Conservation (phyloP, 2,113 vertebrate species). For the Smithornis capensis region DNA sequence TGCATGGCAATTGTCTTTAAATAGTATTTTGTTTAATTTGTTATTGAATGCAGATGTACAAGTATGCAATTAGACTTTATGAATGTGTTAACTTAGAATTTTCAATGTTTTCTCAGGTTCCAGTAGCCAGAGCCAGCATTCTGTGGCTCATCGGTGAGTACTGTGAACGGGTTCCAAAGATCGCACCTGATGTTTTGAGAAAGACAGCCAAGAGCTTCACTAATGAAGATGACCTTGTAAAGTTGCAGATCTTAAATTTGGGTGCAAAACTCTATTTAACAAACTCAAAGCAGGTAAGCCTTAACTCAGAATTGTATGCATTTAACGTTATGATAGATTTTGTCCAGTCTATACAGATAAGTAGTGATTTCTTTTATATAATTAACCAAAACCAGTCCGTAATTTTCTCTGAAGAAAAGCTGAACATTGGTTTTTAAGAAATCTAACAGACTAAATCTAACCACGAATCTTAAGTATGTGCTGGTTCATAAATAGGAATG, state of each 20-base stretch:
- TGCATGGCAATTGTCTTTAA: neutral
- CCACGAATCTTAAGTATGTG: neutral
- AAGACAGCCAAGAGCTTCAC: conserved; percentile 94
- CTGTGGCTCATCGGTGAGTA: conserved; percentile 97
- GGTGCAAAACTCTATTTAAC: conserved; percentile 95
- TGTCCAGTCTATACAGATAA: neutral
- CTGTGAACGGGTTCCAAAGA: conserved; percentile 93
- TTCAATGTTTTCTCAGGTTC: conserved; percentile 77
- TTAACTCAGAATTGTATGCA: neutral
- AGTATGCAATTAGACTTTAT: neutral
- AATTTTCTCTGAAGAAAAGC: neutral
- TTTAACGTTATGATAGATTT: neutral
- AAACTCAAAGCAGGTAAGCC: conserved; percentile 94
- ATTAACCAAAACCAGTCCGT: neutral
- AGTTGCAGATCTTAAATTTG: conserved; percentile 91
- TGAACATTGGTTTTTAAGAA: neutral
- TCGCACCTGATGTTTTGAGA: conserved; percentile 93
- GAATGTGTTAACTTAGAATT: neutral
- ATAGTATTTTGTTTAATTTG: neutral
- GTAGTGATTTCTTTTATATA: neutral
- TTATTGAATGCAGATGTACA: neutral
- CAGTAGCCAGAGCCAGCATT: conserved; percentile 97
- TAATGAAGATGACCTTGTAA: conserved; percentile 92
- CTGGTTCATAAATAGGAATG: neutral
- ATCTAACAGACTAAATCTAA: neutral